These are phyloP conservation scores for Lepidochrysops patricia DNA, from an alignment of 2,888 invertebrate genomes.

Conservation along the genomic window DNA sequence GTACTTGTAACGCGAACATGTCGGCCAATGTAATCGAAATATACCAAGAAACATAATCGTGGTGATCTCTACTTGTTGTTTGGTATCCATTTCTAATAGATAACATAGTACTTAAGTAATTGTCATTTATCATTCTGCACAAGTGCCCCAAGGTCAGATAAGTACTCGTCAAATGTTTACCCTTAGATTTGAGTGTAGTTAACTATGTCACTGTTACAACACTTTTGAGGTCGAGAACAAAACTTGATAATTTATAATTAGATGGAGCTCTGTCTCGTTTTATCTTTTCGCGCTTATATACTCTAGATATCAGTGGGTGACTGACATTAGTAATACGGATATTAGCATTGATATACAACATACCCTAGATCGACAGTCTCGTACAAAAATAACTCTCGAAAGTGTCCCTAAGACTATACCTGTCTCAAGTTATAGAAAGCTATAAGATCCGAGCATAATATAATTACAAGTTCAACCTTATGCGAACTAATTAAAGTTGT, in stretches of 20 bases:
- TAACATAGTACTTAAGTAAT: not conserved
- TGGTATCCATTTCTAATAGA: not conserved
- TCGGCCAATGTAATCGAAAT: not conserved
- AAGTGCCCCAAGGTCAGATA: conserved; percentile 26
- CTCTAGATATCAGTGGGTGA: conserved; percentile 39
- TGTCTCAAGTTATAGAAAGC: too few relatives aligned
- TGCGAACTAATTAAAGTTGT: too few relatives aligned
- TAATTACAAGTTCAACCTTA: too few relatives aligned
- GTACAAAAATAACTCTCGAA: too few relatives aligned
- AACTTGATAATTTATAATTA: conserved; percentile 46
- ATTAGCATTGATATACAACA: conserved; percentile 12
- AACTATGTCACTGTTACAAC: conserved; percentile 33
- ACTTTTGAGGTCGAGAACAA: conserved; percentile 49
- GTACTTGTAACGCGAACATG: not conserved
- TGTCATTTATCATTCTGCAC: conserved; percentile 18
- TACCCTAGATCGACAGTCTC: too few relatives aligned
- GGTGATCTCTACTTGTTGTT: not conserved
- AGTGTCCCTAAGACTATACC: too few relatives aligned
- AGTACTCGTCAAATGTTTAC: conserved; percentile 25
- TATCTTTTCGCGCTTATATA: conserved; percentile 47
- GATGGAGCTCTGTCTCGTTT: conserved; percentile 39
- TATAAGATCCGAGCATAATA: too few relatives aligned
- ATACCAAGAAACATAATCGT: not conserved
- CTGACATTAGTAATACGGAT: conserved; percentile 22
- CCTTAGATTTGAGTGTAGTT: conserved; percentile 32